phyloP scores from a whole-genome alignment of 2,113 vertebrate species.

The Mesocricetus auratus region DNA sequence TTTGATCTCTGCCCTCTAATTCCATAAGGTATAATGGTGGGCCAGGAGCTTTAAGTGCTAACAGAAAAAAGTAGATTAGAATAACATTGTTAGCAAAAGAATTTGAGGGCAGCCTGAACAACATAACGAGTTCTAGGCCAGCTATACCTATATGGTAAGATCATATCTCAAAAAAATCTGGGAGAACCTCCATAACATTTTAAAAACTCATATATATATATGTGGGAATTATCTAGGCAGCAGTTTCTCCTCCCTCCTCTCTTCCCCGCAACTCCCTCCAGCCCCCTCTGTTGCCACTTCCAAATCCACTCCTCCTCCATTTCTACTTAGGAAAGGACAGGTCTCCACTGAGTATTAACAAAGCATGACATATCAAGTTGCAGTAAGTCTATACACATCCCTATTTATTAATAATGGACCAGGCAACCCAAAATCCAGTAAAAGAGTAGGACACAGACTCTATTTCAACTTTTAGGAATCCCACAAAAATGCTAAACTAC shows the following conservation, averaged over 20 bases:
- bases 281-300: fast-evolving
- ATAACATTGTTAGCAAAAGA: not conserved
- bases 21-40: not conserved
- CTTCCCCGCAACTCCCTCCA: too few relatives aligned
- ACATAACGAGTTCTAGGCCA: not conserved
- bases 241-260: too few relatives aligned
- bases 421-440: not conserved
- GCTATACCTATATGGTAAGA: not conserved
- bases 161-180: not conserved
- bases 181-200: too few relatives aligned
- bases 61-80: not conserved
- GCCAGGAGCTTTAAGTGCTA: not conserved
- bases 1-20: not conserved
- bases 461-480: not conserved
- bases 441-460: not conserved
- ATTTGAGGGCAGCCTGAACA: not conserved
- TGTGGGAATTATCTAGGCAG: too few relatives aligned
- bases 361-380: not conserved
- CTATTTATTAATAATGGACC: not conserved
- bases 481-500: too few relatives aligned
- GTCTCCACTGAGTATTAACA: too few relatives aligned
- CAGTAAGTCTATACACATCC: not conserved
- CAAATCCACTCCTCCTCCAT: too few relatives aligned
- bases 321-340: too few relatives aligned
- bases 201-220: too few relatives aligned